phyloP scores from a whole-genome alignment of 2,113 vertebrate genomes.

The Xenopus tropicalis region UCB_Xtro_10.0 CM004443.2:138222001-138222500 shows the following conservation, averaged over 20 bases:
- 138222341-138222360: no score
- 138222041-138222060: conserved; percentile 1
- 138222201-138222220: conserved; percentile 28
- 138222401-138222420: no score
- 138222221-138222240: conserved; percentile 37
- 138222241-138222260: conserved; percentile 30
- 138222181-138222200: conserved; percentile 8
- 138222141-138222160: conserved; percentile 44
- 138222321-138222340: background rate
- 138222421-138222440: no score
- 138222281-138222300: background rate
- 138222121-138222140: conserved; percentile 32
- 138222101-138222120: conserved; percentile 15
- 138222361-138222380: no score
- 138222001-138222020: conserved; percentile 8
- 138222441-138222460: no score
- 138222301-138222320: no score
- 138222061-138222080: background rate
- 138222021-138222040: conserved; percentile 19
- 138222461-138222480: no score
- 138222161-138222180: conserved; percentile 25
- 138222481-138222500: no score
- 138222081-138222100: conserved; percentile 37
- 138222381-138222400: no score
- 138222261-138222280: conserved; percentile 25